Evolutionary conservation across 1,140 invertebrate species (phyloP).

Genomic region (Cyphomyrmex costatus): DNA sequence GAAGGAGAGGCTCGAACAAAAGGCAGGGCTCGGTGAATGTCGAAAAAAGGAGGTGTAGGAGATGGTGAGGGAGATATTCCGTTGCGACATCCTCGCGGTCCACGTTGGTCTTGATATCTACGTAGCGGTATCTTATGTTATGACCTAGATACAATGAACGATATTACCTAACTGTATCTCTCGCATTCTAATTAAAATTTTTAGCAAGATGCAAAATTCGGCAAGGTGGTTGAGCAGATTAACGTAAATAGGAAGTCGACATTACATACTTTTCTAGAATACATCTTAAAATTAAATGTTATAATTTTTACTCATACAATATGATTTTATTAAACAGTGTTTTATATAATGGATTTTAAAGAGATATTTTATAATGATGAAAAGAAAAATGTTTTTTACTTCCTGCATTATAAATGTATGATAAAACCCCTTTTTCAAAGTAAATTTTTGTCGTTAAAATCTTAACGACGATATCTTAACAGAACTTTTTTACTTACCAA

Average conservation of each 20-base stretch:
- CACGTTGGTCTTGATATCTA: conserved; percentile 74
- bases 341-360: background rate
- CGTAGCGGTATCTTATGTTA: conserved; percentile 41
- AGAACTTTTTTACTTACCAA: background rate
- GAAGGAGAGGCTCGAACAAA: conserved; percentile 46
- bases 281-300: background rate
- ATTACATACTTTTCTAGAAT: background rate
- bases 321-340: background rate
- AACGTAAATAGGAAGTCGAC: background rate
- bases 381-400: background rate
- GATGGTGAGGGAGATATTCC: conserved; percentile 69
- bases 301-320: background rate
- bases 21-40: conserved; percentile 47
- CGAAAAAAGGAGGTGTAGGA: conserved; percentile 64
- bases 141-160: conserved; percentile 45
- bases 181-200: conserved; percentile 19
- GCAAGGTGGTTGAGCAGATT: background rate
- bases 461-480: background rate
- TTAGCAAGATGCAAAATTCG: background rate
- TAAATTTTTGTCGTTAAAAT: background rate
- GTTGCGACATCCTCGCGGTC: conserved; percentile 74
- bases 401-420: background rate
- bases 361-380: background rate
- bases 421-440: background rate
- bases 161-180: conserved; percentile 42